Evolutionary conservation across 2,113 vertebrate species (phyloP).

Genomic region (Uropsilus gracilis): DNA sequence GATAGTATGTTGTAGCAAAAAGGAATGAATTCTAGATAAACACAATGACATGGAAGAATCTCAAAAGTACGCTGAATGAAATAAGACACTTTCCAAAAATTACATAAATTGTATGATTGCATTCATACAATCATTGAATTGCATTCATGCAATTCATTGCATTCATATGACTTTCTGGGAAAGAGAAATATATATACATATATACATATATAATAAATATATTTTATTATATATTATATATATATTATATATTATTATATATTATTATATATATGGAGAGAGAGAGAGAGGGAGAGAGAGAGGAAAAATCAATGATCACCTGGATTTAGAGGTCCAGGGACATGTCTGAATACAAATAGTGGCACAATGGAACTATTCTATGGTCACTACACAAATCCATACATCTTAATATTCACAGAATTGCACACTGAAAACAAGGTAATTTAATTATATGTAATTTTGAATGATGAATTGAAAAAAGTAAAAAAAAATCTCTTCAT

Average conservation of each 20-base stretch:
- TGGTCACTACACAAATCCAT: neutral
- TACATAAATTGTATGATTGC: neutral
- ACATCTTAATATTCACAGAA: neutral
- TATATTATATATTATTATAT: too few species aligned
- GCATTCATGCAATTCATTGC: too few species aligned
- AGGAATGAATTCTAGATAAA: neutral
- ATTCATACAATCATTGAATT: too few species aligned
- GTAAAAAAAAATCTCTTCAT: neutral
- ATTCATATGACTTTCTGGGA: neutral
- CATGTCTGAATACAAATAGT: neutral
- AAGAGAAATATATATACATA: neutral
- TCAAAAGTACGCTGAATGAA: neutral
- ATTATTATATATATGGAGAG: too few species aligned
- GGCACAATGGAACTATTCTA: neutral
- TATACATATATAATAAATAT: too few species aligned
- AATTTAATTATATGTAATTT: neutral
- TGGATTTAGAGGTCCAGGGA: neutral
- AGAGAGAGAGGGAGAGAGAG: too few species aligned
- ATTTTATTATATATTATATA: too few species aligned
- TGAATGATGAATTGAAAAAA: slow-evolving; percentile 1
- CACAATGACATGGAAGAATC: neutral
- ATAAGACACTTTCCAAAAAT: neutral
- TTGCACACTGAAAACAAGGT: neutral
- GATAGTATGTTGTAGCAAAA: neutral
- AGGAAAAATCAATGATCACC: neutral